Conservation (phyloP, 2,797 vertebrate genomes). For the Megaceryle alcyon region DNA sequence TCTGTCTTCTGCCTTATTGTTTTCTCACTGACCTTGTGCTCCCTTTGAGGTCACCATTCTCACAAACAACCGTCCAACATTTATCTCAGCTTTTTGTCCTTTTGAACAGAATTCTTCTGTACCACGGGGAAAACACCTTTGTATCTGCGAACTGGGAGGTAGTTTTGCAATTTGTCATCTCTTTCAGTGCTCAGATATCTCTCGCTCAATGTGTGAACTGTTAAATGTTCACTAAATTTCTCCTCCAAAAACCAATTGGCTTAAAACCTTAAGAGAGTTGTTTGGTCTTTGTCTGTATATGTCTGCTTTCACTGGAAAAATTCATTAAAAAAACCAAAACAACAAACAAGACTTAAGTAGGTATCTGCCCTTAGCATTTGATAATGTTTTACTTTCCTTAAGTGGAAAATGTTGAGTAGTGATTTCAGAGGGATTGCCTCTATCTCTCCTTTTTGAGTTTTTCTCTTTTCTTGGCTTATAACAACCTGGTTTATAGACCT, state of each 20-base stretch:
- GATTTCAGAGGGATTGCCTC: background rate
- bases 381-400: background rate
- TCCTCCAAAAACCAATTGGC: background rate
- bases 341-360: background rate
- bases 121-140: background rate
- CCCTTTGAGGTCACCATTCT: background rate
- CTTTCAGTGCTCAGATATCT: background rate
- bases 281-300: background rate
- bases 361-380: background rate
- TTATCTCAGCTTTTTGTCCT: background rate
- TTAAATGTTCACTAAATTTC: background rate
- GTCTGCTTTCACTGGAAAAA: background rate
- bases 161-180: background rate
- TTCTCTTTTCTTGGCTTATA: background rate
- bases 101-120: background rate
- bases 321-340: rapidly evolving
- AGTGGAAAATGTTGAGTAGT: background rate
- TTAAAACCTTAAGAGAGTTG: background rate
- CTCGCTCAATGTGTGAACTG: background rate
- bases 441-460: background rate
- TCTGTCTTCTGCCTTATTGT: background rate
- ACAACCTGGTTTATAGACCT: background rate
- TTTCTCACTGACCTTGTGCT: background rate
- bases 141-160: background rate
- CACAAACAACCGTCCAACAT: rapidly evolving